A percentile compares a stretch with the other conserved stretches of the same genome.
These are phyloP conservation scores for Mactromeris polynyma DNA, from an alignment of 2,888 invertebrate genomes.

Conservation along the genomic window DNA sequence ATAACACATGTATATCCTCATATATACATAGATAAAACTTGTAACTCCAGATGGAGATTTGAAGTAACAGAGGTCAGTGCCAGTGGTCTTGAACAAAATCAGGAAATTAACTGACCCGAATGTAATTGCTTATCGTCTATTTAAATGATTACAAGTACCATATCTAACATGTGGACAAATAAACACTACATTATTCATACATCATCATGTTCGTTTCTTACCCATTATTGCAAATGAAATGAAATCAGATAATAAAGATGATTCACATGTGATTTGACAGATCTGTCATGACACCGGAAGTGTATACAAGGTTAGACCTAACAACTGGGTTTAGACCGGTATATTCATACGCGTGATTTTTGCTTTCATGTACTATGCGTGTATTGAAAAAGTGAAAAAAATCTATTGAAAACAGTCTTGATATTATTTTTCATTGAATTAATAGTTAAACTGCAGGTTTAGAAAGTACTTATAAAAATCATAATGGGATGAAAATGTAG, in stretches of 20 bases:
- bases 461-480: not conserved
- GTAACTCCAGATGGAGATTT: no score
- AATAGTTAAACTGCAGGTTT: no score
- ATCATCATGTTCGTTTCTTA: constrained; percentile 11
- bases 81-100: no score
- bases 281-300: constrained; percentile 83
- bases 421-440: no score
- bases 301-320: constrained; percentile 31
- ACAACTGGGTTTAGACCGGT: constrained; percentile 13
- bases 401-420: not conserved
- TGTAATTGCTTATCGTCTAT: no score
- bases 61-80: no score
- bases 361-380: not conserved
- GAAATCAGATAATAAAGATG: not conserved
- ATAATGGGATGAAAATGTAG: not conserved
- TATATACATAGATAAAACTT: no score
- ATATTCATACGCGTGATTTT: not conserved
- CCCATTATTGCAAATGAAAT: constrained; percentile 26
- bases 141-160: not conserved
- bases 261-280: constrained; percentile 55
- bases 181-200: not conserved
- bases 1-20: no score
- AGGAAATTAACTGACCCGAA: no score
- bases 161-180: not conserved
- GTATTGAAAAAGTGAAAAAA: not conserved